Percentiles rank a stretch among this genome's conserved stretches.
Evolutionary conservation across 2,797 vertebrate species (phyloP).

Genomic region (Pangasius djambal): DNA sequence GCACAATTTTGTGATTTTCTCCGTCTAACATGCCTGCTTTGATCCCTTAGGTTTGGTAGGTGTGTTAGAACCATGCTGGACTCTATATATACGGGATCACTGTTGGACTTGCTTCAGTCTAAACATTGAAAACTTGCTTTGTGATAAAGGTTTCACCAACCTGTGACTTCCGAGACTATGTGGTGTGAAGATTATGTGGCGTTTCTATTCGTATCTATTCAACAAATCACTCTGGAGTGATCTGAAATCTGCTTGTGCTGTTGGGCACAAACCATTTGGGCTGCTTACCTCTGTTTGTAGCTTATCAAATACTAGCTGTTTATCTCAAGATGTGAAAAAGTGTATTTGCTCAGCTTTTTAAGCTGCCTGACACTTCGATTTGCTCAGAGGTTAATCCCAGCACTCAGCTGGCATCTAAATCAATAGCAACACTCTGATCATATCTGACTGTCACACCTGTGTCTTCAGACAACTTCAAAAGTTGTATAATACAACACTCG

Average conservation of each 20-base stretch:
- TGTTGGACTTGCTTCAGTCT: not conserved
- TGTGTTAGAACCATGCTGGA: not conserved
- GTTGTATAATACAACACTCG: not conserved
- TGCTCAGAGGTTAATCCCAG: not conserved
- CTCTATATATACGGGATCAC: not conserved
- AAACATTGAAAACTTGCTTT: not conserved
- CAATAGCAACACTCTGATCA: slow-evolving; percentile 23
- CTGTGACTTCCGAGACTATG: not conserved
- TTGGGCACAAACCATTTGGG: not conserved
- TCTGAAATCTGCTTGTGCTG: not conserved
- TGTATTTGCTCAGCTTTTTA: not conserved
- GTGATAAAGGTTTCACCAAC: not conserved
- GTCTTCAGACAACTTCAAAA: not conserved
- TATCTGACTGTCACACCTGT: not conserved
- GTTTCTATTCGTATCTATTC: not conserved
- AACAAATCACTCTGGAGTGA: slow-evolving; percentile 5
- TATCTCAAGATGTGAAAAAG: slow-evolving; percentile 4
- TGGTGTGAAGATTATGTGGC: not conserved
- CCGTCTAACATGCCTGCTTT: not conserved
- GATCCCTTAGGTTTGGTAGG: not conserved
- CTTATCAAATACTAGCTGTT: slow-evolving; percentile 11
- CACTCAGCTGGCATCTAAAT: slow-evolving; percentile 28
- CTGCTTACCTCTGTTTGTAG: not conserved
- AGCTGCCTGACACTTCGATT: slow-evolving; percentile 27
- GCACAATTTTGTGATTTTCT: not conserved